phyloP scores from a whole-genome alignment of 2,888 invertebrate species.

The Orgyia antiqua region DNA sequence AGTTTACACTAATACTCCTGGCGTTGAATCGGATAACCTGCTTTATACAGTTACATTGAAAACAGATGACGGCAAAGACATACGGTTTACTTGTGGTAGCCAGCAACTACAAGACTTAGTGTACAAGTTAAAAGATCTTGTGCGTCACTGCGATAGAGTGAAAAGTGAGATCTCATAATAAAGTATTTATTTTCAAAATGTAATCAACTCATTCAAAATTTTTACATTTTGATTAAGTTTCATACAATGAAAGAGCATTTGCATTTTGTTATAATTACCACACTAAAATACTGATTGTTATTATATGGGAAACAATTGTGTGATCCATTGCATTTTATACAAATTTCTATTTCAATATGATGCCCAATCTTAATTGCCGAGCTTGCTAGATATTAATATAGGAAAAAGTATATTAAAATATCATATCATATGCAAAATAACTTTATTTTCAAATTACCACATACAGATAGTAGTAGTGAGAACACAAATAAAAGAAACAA shows the following conservation, averaged over 20 bases:
- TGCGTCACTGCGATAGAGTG: slow-evolving; percentile 79
- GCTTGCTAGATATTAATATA: no score
- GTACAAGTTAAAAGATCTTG: slow-evolving; percentile 81
- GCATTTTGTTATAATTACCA: no score
- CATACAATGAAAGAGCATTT: no score
- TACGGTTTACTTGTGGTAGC: slow-evolving; percentile 79
- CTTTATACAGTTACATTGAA: slow-evolving; percentile 63
- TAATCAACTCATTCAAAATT: no score
- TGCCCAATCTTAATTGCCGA: no score
- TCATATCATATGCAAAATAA: slow-evolving; percentile 61
- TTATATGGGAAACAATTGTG: no score
- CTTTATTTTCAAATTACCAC: slow-evolving; percentile 59
- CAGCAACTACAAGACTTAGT: slow-evolving; percentile 82
- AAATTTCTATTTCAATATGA: no score
- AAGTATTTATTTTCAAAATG: no score
- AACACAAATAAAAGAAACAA: slow-evolving; percentile 56
- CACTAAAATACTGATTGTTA: no score
- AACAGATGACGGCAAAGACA: slow-evolving; percentile 58
- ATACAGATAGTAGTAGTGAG: slow-evolving; percentile 42
- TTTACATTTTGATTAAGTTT: no score
- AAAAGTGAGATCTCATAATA: slow-evolving; percentile 42
- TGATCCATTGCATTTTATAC: no score
- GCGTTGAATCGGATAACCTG: slow-evolving; percentile 60
- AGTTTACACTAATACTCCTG: slow-evolving; percentile 61
- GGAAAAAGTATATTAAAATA: no score